Evolutionary conservation across 2,797 vertebrate species (phyloP).

Genomic region (Sebastes taczanowskii): DNA sequence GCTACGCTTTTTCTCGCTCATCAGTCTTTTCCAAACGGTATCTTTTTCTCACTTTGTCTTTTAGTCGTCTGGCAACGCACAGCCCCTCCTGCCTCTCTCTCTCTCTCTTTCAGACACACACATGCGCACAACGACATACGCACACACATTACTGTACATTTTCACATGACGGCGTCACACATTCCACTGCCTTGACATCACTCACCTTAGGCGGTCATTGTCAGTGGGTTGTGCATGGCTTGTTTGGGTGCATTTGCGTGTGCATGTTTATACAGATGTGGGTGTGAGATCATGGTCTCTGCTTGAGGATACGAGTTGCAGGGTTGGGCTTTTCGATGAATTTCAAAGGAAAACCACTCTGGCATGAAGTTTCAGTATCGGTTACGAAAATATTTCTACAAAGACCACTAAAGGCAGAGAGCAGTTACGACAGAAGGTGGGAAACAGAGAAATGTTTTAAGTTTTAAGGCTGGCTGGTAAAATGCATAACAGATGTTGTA

Average conservation of each 20-base stretch:
- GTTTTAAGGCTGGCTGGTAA: neutral
- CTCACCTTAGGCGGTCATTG: conserved; percentile 42
- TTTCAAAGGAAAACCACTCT: neutral
- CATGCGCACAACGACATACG: conserved; percentile 4
- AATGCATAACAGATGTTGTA: neutral
- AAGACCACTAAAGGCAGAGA: neutral
- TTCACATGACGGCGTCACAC: conserved; percentile 35
- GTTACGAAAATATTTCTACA: neutral
- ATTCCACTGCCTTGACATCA: conserved; percentile 36
- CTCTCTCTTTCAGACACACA: conserved; percentile 4
- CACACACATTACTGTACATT: neutral
- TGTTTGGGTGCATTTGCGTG: neutral
- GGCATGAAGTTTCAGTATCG: neutral
- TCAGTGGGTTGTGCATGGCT: neutral
- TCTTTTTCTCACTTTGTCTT: conserved; percentile 33
- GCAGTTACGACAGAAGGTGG: neutral
- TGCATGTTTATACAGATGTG: neutral
- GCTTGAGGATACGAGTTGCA: neutral
- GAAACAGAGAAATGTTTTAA: neutral
- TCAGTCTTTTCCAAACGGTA: conserved; percentile 32
- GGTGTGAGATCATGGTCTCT: conserved; percentile 17
- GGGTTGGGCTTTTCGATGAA: neutral
- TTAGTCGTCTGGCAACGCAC: conserved; percentile 1
- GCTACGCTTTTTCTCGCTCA: conserved; percentile 7
- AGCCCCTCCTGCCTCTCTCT: neutral